These are phyloP conservation scores for Caenorhabditis elegans DNA, from an alignment of 1,140 invertebrate species.

Conservation along the genomic window DNA sequence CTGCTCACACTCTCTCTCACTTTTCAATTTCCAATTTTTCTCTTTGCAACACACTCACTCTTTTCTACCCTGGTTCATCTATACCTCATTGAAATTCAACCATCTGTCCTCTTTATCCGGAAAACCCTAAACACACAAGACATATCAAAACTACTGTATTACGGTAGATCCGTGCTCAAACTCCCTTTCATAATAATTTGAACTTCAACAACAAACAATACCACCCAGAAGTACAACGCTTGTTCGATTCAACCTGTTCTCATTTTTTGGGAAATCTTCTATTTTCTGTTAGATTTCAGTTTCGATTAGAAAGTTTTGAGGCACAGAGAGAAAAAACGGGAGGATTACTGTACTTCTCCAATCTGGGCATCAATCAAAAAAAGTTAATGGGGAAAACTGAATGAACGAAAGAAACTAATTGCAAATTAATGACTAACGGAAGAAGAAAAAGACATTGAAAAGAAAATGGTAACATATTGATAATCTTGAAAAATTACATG, in stretches of 20 bases:
- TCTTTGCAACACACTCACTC: background rate
- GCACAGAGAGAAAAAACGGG: no score
- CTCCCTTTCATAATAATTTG: no score
- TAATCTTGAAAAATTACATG: no score
- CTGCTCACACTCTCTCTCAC: background rate
- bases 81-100: background rate
- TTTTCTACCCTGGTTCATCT: background rate
- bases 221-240: no score
- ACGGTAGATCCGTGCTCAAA: no score
- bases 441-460: background rate
- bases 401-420: no score
- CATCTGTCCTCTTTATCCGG: background rate
- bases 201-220: no score
- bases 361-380: constrained; percentile 21
- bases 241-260: background rate
- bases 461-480: no score
- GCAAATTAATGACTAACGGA: background rate
- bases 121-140: no score
- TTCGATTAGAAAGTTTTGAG: constrained; percentile 12
- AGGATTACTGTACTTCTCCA: background rate
- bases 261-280: background rate
- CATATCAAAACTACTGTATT: no score
- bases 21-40: background rate
- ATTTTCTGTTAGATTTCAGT: background rate
- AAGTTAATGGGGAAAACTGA: background rate